A percentile compares a stretch with the other conserved stretches of the same genome.
phyloP scores from a whole-genome alignment of 2,797 vertebrate species.

The Phrynocephalus vlangalii region DNA sequence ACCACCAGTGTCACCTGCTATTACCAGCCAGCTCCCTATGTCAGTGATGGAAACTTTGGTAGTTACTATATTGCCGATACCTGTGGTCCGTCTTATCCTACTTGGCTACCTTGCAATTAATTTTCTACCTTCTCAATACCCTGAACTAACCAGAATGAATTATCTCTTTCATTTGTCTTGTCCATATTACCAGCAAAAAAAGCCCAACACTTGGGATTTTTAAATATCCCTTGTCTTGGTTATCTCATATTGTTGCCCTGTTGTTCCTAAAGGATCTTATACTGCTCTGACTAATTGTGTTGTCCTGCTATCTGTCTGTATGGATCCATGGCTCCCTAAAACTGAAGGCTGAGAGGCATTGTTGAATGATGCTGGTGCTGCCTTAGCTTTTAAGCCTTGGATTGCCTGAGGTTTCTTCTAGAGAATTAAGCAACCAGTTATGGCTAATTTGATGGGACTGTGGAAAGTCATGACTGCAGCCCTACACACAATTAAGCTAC shows the following conservation, averaged over 20 bases:
- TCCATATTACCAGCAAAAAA: not conserved
- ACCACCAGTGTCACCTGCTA: conserved; percentile 96
- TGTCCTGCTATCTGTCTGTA: not conserved
- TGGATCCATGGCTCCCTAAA: not conserved
- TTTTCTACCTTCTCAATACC: not conserved
- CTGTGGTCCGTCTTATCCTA: conserved; percentile 92
- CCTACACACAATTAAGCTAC: not conserved
- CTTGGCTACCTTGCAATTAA: conserved; percentile 98
- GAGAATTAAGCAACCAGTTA: not conserved
- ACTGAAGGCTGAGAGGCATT: not conserved
- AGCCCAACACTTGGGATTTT: not conserved
- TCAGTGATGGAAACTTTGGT: conserved; percentile 95
- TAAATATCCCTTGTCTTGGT: not conserved
- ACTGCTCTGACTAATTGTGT: not conserved
- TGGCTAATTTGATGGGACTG: not conserved
- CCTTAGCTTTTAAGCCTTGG: not conserved
- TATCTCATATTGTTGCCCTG: not conserved
- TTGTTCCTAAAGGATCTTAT: not conserved
- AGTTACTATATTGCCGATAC: conserved; percentile 92
- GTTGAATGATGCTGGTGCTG: not conserved
- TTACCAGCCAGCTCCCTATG: conserved; percentile 92
- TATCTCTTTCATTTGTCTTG: not conserved
- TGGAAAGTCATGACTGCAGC: not conserved
- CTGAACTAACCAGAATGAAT: not conserved
- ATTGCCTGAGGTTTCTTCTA: not conserved